phyloP scores from a whole-genome alignment of 2,797 vertebrate genomes.

The Triplophysa bombifrons region DNA sequence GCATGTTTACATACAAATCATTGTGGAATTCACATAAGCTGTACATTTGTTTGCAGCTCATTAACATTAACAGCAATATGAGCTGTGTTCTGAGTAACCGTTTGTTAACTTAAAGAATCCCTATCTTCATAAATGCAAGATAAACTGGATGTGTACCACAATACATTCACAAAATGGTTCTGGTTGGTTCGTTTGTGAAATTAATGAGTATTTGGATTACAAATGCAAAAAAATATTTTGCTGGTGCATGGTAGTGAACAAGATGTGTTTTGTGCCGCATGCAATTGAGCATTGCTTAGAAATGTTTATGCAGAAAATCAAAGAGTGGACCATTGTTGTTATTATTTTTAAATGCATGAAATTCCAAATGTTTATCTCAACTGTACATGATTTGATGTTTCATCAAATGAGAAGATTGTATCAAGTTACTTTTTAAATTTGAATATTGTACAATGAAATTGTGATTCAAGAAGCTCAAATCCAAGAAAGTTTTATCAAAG shows the following conservation, averaged over 20 bases:
- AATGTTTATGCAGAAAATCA: conserved; percentile 43
- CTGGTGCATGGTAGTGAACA: conserved; percentile 77
- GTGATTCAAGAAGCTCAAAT: conserved; percentile 24
- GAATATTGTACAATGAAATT: conserved; percentile 14
- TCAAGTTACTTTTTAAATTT: not conserved
- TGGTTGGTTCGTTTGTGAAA: conserved; percentile 59
- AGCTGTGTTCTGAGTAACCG: conserved; percentile 33
- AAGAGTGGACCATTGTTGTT: conserved; percentile 18
- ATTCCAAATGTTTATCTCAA: conserved; percentile 16
- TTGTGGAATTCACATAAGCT: conserved; percentile 45
- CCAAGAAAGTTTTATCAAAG: not conserved
- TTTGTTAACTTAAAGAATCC: conserved; percentile 35
- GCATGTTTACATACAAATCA: conserved; percentile 48
- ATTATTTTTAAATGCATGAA: conserved; percentile 25
- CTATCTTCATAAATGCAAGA: not conserved
- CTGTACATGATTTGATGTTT: conserved; percentile 21
- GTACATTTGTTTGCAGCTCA: conserved; percentile 43
- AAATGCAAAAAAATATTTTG: conserved; percentile 66
- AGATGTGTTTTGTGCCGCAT: conserved; percentile 81
- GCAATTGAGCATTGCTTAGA: conserved; percentile 76
- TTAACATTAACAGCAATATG: conserved; percentile 59
- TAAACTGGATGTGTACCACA: conserved; percentile 17
- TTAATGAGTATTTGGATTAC: conserved; percentile 67
- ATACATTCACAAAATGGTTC: conserved; percentile 20
- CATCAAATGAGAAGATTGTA: not conserved